These are phyloP conservation scores for Euspilapteryx auroguttella DNA, from an alignment of 2,888 invertebrate genomes.

Conservation along the genomic window DNA sequence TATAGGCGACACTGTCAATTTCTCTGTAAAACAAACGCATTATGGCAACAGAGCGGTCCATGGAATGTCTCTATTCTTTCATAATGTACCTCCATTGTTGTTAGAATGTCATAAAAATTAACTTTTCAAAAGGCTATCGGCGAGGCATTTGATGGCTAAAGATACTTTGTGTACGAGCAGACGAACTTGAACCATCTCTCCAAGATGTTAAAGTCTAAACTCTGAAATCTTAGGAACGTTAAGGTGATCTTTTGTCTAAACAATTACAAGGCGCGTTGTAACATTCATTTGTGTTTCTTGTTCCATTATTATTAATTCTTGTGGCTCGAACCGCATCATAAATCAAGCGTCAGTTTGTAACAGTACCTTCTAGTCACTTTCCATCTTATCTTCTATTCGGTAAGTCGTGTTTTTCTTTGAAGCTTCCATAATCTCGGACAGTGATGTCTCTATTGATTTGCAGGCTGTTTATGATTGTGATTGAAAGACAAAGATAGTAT, in stretches of 20 bases:
- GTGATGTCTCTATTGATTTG: too few relatives aligned
- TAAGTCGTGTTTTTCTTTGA: too few relatives aligned
- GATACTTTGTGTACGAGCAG: too few relatives aligned
- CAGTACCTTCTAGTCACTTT: too few relatives aligned
- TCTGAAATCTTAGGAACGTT: constrained; percentile 13
- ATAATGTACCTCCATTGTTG: constrained; percentile 35
- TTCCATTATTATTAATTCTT: constrained; percentile 48
- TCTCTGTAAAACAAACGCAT: constrained; percentile 13
- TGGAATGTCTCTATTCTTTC: constrained; percentile 37
- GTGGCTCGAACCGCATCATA: constrained; percentile 52
- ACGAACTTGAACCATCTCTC: too few relatives aligned
- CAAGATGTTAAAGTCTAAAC: too few relatives aligned
- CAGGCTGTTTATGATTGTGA: too few relatives aligned
- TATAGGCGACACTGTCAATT: too few relatives aligned
- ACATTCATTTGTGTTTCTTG: constrained; percentile 52
- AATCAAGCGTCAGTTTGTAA: constrained; percentile 29
- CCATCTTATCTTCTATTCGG: too few relatives aligned
- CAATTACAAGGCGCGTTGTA: constrained; percentile 54
- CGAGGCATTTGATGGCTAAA: constrained; percentile 47
- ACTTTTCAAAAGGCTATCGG: constrained; percentile 36
- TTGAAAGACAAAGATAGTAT: too few relatives aligned
- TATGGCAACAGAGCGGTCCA: constrained; percentile 27
- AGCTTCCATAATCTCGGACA: too few relatives aligned
- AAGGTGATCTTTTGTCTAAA: constrained; percentile 39
- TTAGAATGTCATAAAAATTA: constrained; percentile 50